A percentile compares a stretch with the other conserved stretches of the same genome.
phyloP scores from a whole-genome alignment of 2,113 vertebrate genomes.

The Brienomyrus longianalis region DNA sequence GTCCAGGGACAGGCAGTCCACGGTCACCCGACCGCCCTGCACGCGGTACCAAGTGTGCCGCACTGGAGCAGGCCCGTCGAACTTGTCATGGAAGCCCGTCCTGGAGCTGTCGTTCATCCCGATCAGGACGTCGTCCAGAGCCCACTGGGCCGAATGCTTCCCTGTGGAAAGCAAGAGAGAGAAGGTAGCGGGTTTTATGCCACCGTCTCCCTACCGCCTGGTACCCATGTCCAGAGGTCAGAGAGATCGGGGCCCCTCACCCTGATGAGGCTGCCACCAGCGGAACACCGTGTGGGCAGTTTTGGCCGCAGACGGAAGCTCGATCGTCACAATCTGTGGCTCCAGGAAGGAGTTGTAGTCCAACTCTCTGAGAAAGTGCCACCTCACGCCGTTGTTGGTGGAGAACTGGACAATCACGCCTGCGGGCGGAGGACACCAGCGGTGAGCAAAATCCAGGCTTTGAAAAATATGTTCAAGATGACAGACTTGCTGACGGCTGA shows the following conservation, averaged over 20 bases:
- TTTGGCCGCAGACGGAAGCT: constrained; percentile 82
- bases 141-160: constrained; percentile 92
- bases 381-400: constrained; percentile 85
- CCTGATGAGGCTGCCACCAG: constrained; percentile 96
- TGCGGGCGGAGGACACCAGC: constrained; percentile 35
- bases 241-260: constrained; percentile 45
- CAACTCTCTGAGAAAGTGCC: constrained; percentile 84
- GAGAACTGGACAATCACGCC: constrained; percentile 92
- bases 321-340: constrained; percentile 88
- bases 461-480: not conserved
- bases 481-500: not conserved
- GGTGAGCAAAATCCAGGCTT: not conserved
- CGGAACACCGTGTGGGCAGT: constrained; percentile 81
- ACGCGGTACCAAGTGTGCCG: constrained; percentile 93
- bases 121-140: constrained; percentile 86
- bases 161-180: constrained; percentile 51
- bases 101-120: constrained; percentile 98
- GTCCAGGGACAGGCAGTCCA: constrained; percentile 89
- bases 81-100: constrained; percentile 90
- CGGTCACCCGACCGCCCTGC: constrained; percentile 86
- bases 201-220: not conserved
- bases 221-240: not conserved
- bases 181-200: not conserved
- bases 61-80: constrained; percentile 80
- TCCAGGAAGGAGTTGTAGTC: constrained; percentile 91